Conservation (phyloP, 2,888 invertebrate species). For the Machimus atricapillus region DNA sequence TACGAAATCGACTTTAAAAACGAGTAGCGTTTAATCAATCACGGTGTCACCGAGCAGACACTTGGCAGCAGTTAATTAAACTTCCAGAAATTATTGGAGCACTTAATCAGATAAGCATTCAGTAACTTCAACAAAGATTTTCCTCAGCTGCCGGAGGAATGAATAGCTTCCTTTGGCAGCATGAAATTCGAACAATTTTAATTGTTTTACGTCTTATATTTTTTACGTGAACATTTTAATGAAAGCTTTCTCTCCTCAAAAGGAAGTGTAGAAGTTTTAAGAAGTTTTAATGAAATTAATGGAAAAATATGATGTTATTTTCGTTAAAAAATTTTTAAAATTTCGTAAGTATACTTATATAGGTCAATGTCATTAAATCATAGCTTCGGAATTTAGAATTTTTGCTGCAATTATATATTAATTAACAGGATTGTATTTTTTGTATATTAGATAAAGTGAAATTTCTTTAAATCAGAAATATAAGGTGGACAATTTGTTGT, state of each 20-base stretch:
- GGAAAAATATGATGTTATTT: neutral
- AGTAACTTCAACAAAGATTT: neutral
- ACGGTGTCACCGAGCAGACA: neutral
- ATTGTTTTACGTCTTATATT: neutral
- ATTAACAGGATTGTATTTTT: too few species aligned
- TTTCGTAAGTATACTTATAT: neutral
- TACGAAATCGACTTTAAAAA: neutral
- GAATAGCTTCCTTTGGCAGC: neutral
- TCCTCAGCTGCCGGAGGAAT: neutral
- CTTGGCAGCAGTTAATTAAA: neutral
- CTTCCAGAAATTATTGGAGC: neutral
- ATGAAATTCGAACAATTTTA: neutral
- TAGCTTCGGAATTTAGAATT: too few species aligned
- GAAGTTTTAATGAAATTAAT: neutral
- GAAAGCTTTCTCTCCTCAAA: neutral
- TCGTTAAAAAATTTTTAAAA: neutral
- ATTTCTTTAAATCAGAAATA: too few species aligned
- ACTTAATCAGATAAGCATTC: slow-evolving; percentile 1
- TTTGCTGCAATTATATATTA: too few species aligned
- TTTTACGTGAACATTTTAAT: neutral
- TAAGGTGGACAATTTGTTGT: too few species aligned
- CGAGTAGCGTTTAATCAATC: neutral
- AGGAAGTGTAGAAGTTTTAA: neutral
- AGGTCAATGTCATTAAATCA: too few species aligned
- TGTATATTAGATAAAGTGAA: too few species aligned